Conservation (phyloP, 2,113 vertebrate genomes). For the Gopherus evgoodei region DNA sequence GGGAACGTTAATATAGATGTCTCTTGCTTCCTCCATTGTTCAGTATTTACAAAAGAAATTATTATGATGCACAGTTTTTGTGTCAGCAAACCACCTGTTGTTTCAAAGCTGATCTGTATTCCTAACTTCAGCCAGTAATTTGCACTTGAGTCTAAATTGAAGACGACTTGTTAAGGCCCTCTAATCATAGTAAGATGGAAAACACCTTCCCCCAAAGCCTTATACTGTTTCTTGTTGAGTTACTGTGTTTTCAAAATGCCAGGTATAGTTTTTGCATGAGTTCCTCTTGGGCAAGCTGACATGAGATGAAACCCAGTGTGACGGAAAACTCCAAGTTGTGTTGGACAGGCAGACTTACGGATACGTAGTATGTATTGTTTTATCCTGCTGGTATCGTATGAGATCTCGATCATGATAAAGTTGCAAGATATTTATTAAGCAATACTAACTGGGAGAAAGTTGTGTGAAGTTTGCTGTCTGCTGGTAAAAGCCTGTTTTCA, state of each 20-base stretch:
- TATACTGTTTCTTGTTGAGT: neutral
- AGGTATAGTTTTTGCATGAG: slow-evolving; percentile 5
- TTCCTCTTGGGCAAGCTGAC: slow-evolving; percentile 36
- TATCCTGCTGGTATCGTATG: slow-evolving; percentile 5
- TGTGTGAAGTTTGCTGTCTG: slow-evolving; percentile 35
- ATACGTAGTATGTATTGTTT: slow-evolving; percentile 49
- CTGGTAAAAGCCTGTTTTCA: slow-evolving; percentile 2
- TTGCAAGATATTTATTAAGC: slow-evolving; percentile 26
- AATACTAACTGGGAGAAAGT: slow-evolving; percentile 50
- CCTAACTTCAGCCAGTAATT: neutral
- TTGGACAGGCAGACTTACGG: slow-evolving; percentile 12
- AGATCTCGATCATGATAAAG: slow-evolving; percentile 34
- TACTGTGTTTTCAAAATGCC: neutral
- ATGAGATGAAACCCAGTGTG: neutral
- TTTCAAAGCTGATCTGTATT: neutral
- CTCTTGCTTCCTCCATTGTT: slow-evolving; percentile 2
- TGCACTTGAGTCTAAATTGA: neutral
- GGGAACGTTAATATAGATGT: slow-evolving; percentile 38
- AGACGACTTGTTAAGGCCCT: neutral
- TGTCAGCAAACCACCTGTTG: neutral
- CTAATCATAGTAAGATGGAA: slow-evolving; percentile 20
- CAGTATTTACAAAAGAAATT: slow-evolving; percentile 43
- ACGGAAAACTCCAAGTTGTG: neutral
- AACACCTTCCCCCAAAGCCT: neutral
- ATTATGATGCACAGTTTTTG: slow-evolving; percentile 2